Evolutionary conservation across 2,113 vertebrate species (phyloP).

Genomic region (Pachyramphus minor): DNA sequence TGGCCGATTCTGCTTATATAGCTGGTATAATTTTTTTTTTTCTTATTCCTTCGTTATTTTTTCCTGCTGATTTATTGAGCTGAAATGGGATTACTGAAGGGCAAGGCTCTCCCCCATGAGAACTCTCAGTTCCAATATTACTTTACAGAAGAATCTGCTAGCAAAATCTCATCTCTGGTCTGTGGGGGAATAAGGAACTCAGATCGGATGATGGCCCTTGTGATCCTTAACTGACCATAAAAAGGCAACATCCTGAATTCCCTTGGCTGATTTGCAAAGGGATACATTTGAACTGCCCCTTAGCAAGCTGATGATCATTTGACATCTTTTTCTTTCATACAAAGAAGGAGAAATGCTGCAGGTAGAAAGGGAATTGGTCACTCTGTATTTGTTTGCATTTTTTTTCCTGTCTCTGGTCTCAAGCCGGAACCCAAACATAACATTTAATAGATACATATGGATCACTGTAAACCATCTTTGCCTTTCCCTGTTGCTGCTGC

Average conservation of each 20-base stretch:
- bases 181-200: background rate
- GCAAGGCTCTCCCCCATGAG: background rate
- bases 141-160: background rate
- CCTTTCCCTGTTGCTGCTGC: background rate
- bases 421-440: background rate
- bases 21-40: background rate
- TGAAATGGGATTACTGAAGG: background rate
- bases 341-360: background rate
- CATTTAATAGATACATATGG: background rate
- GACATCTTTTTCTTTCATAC: background rate
- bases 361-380: background rate
- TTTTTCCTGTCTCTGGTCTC: background rate
- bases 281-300: background rate
- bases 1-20: background rate
- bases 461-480: background rate
- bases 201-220: background rate
- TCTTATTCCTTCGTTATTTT: background rate
- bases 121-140: background rate
- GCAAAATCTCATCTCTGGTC: background rate
- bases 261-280: background rate
- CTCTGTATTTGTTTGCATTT: background rate
- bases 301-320: constrained; percentile 3
- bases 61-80: background rate
- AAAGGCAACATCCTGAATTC: background rate
- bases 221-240: background rate